A percentile compares a stretch with the other conserved stretches of the same genome.
Conservation (phyloP, 2,113 vertebrate species). For the Camarhynchus parvulus region DNA sequence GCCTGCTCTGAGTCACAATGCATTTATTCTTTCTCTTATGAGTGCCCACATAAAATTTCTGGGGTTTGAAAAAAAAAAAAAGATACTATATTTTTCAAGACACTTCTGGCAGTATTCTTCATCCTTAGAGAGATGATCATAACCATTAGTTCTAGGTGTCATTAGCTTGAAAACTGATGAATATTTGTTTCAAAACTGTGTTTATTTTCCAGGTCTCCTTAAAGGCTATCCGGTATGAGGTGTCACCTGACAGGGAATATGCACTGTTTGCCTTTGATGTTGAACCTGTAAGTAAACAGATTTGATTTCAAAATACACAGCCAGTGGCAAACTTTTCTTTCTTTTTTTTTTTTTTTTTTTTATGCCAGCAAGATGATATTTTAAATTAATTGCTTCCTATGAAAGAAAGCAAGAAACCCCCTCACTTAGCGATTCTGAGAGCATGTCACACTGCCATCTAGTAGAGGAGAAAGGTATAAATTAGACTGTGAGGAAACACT, state of each 20-base stretch:
- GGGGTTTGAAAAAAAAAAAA: background rate
- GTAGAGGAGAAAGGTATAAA: constrained; percentile 46
- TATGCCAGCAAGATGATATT: background rate
- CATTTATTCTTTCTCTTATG: background rate
- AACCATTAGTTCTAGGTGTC: background rate
- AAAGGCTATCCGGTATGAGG: constrained; percentile 90
- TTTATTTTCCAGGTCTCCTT: constrained; percentile 84
- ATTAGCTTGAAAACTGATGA: background rate
- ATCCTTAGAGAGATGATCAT: background rate
- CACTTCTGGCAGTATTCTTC: background rate
- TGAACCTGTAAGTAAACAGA: constrained; percentile 84
- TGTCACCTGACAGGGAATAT: constrained; percentile 92
- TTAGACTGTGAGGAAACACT: background rate
- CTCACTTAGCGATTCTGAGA: background rate
- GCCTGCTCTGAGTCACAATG: background rate
- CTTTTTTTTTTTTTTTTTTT: background rate
- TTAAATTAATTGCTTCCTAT: background rate
- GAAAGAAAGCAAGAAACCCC: background rate
- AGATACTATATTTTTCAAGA: background rate
- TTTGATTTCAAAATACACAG: background rate
- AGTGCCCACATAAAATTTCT: background rate
- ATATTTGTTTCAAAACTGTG: background rate
- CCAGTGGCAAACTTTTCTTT: too few species aligned
- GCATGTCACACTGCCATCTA: constrained; percentile 68
- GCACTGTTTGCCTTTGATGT: constrained; percentile 92